These are phyloP conservation scores for Junonia oenone DNA, from an alignment of 2,888 invertebrate genomes.

Conservation along the genomic window DNA sequence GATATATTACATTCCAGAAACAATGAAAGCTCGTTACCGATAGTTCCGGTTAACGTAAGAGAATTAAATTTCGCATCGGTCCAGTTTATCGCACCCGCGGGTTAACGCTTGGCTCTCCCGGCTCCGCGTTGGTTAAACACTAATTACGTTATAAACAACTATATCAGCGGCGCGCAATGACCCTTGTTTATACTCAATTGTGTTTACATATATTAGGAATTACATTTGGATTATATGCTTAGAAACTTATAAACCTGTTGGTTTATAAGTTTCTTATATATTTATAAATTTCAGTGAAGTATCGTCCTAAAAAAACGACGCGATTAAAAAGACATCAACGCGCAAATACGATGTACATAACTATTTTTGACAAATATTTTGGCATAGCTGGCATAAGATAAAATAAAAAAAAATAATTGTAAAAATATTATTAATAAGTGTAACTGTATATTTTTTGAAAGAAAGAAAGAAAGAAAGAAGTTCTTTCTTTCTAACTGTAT, in stretches of 20 bases:
- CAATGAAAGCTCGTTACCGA: conserved; percentile 12
- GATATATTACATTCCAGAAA: neutral
- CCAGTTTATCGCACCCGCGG: conserved; percentile 18
- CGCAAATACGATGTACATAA: neutral
- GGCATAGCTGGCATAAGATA: no score
- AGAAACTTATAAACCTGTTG: no score
- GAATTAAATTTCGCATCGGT: conserved; percentile 15
- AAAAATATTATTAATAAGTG: no score
- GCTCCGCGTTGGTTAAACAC: conserved; percentile 1
- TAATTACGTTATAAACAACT: conserved; percentile 3
- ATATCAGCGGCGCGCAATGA: neutral
- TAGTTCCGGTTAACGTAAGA: conserved; percentile 10
- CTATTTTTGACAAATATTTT: no score
- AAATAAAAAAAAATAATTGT: no score
- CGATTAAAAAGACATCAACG: conserved; percentile 3
- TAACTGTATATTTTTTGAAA: no score
- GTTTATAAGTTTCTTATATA: neutral
- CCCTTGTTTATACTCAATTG: no score
- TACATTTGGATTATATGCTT: no score
- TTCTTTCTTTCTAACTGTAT: no score
- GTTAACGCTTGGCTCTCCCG: conserved; percentile 9
- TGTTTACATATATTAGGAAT: no score
- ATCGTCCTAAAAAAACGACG: neutral
- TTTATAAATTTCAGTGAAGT: neutral
- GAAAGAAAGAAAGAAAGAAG: no score